Evolutionary conservation across 2,888 invertebrate species (phyloP), one percentile per base, ranked within the genome.

Genomic region (Nezara viridula): DNA sequence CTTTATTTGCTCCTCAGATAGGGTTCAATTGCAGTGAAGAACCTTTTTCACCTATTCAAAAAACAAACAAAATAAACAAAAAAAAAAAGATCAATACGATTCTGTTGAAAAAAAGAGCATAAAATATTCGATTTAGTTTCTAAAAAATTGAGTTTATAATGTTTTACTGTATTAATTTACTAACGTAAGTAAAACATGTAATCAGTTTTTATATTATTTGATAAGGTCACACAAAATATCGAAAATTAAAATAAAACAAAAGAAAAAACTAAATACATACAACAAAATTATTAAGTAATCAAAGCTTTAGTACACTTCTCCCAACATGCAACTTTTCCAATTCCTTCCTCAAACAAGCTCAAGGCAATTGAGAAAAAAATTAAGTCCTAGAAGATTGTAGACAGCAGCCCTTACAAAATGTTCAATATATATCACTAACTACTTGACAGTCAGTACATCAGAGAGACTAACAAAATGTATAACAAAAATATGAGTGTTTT

Each of bases 11-110:
- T 49, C 32, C 44, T 50, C 55, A 37, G 47, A 19, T 16, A 24
- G 40, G 73, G 16, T 88, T 88, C 81, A 40, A 32, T 88, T 24
- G 81, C 40, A 32, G 47, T 81, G 81, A 49, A 88, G 44, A 88
- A 47, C 14, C 37, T 81, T 47, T 49, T 37, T 47, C 81, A 77
- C 24, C 77, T 49, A 50, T 27, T 81, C 32, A 81, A 49, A 52
- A 85, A 32, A 44, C 5, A 24, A 88, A 27, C 10, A 81, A 73
- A 73, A 73, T 37, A 73, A 73, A 73, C 12, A 12, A 60, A 60
- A 73, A 19, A 32, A 37, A 73, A 32, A 60, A 14, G 37, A 73
- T 73, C 32, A 73, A 73, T 32, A 73, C 19, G 21, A 73, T 37
- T 37, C 37, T 73, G 27, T 37, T 73, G 32, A 19, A 19, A 37